Conservation (phyloP, 1,140 invertebrate species). For the Aporrectodea caliginosa region DNA sequence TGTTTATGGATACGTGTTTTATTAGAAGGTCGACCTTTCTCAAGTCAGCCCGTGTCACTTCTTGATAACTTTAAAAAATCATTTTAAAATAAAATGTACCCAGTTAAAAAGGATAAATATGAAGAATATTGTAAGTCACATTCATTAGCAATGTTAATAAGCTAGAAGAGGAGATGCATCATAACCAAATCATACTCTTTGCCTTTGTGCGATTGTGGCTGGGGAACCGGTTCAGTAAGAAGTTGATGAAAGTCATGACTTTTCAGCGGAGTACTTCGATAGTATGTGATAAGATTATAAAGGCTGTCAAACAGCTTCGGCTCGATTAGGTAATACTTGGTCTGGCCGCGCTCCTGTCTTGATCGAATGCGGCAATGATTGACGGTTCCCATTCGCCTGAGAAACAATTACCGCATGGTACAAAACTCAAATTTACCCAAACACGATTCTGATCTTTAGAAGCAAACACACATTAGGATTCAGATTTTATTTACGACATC, state of each 20-base stretch:
- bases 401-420: no score
- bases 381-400: slow-evolving; percentile 73
- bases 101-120: no score
- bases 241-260: slow-evolving; percentile 84
- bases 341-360: slow-evolving; percentile 81
- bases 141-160: neutral
- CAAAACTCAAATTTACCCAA: no score
- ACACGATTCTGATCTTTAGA: no score
- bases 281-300: slow-evolving; percentile 87
- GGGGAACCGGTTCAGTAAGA: slow-evolving; percentile 84
- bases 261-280: slow-evolving; percentile 76
- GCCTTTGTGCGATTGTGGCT: slow-evolving; percentile 87
- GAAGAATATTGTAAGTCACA: no score
- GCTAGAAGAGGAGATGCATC: neutral
- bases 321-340: slow-evolving; percentile 87
- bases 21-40: no score
- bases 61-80: no score
- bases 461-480: no score
- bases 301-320: slow-evolving; percentile 85
- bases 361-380: slow-evolving; percentile 88
- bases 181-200: slow-evolving; percentile 73
- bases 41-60: no score
- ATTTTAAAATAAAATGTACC: no score
- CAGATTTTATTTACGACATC: no score
- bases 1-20: no score